Evolutionary conservation across 30 jellyfish, hydroid and myxozoan species (phyloP).

Genomic region (Turritopsis dohrnii): DNA sequence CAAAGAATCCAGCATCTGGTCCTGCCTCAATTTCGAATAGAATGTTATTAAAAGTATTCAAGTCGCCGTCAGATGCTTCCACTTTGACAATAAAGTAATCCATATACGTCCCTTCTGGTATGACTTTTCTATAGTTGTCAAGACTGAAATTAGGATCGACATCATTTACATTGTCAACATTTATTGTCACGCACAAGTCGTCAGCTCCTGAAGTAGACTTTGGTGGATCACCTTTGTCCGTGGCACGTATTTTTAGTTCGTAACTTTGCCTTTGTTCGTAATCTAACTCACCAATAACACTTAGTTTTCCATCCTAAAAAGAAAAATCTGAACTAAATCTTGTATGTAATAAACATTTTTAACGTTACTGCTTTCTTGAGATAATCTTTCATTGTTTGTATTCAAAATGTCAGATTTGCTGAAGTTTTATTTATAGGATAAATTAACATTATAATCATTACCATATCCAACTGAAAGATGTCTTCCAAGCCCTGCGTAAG

Average conservation of each 20-base stretch:
- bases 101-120: background rate
- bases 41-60: background rate
- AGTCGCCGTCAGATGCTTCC: conserved; percentile 14
- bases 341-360: too few relatives aligned
- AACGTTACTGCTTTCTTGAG: too few relatives aligned
- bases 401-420: too few relatives aligned
- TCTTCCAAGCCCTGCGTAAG: background rate
- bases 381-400: too few relatives aligned
- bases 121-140: background rate
- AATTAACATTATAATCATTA: too few relatives aligned
- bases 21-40: background rate
- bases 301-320: background rate
- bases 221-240: conserved; percentile 13
- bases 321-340: background rate
- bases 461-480: background rate
- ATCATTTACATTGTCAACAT: background rate
- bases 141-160: background rate
- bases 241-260: conserved; percentile 13
- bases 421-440: too few relatives aligned
- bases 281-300: background rate
- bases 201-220: background rate
- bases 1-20: background rate
- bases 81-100: background rate
- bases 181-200: background rate
- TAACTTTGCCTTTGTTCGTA: background rate